A percentile compares a stretch with the other conserved stretches of the same genome.
Conservation (phyloP, 2,797 vertebrate species). For the Sebastes taczanowskii region DNA sequence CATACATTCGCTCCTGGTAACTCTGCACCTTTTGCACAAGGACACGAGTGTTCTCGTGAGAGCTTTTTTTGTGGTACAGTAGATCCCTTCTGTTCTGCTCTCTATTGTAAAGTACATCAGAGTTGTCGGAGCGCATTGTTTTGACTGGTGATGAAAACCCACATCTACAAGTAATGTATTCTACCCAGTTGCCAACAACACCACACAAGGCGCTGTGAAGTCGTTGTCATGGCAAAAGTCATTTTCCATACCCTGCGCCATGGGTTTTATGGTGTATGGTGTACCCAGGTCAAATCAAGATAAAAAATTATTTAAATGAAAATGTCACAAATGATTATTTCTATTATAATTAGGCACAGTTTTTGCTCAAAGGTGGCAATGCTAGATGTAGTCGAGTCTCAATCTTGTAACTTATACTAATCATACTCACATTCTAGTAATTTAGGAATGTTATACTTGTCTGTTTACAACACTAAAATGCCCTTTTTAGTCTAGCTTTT, state of each 20-base stretch:
- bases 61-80: neutral
- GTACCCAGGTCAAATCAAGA: neutral
- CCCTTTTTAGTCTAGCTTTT: neutral
- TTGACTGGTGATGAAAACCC: conserved; percentile 21
- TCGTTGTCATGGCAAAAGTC: neutral
- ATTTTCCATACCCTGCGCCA: neutral
- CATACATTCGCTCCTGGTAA: conserved; percentile 21
- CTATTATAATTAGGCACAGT: neutral
- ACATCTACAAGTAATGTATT: conserved; percentile 13
- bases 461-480: neutral
- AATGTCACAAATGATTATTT: conserved; percentile 13
- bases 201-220: neutral
- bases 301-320: conserved; percentile 18
- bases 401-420: neutral
- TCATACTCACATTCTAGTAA: neutral
- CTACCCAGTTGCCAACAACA: neutral
- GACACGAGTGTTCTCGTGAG: conserved; percentile 9
- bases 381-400: neutral
- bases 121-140: neutral
- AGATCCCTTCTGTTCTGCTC: conserved; percentile 1
- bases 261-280: neutral
- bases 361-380: neutral
- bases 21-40: conserved; percentile 44
- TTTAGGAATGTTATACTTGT: neutral
- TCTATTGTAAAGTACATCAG: neutral